Percentiles rank a stretch among this genome's conserved stretches.
These are phyloP conservation scores for Gobius niger DNA, from an alignment of 2,113 vertebrate genomes.

Conservation along the genomic window DNA sequence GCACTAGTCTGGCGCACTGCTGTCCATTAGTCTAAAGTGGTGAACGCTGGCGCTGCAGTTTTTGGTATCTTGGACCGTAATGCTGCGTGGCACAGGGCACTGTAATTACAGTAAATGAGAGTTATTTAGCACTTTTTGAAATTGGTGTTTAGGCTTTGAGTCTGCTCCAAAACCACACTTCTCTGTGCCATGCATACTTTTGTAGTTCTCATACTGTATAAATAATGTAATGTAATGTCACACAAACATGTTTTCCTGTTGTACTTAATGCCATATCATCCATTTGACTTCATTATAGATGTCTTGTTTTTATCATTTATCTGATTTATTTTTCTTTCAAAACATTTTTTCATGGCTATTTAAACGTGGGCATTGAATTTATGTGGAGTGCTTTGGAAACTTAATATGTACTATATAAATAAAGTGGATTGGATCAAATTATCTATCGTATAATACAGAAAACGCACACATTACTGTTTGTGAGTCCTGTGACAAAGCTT, in stretches of 20 bases:
- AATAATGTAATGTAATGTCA: background rate
- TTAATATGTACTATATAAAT: too few relatives aligned
- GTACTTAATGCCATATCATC: too few relatives aligned
- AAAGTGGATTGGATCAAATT: too few relatives aligned
- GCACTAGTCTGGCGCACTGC: slow-evolving; percentile 29
- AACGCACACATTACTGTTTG: too few relatives aligned
- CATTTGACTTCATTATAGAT: too few relatives aligned
- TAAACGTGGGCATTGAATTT: too few relatives aligned
- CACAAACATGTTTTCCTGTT: background rate
- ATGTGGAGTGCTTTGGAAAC: too few relatives aligned
- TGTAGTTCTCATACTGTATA: background rate
- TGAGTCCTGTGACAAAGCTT: too few relatives aligned
- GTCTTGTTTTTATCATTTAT: background rate
- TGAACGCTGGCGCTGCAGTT: slow-evolving; percentile 53
- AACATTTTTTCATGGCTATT: too few relatives aligned
- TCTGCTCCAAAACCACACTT: background rate
- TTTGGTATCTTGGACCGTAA: slow-evolving; percentile 40
- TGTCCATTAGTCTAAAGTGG: slow-evolving; percentile 48
- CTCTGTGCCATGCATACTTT: background rate
- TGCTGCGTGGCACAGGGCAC: slow-evolving; percentile 29
- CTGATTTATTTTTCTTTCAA: too few relatives aligned
- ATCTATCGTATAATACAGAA: too few relatives aligned
- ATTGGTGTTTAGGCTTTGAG: slow-evolving; percentile 27
- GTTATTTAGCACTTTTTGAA: slow-evolving; percentile 48
- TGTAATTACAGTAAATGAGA: slow-evolving; percentile 52